Base-by-base conservation (phyloP, 1,140 invertebrate genomes). In the Leucophenga varia region DNA sequence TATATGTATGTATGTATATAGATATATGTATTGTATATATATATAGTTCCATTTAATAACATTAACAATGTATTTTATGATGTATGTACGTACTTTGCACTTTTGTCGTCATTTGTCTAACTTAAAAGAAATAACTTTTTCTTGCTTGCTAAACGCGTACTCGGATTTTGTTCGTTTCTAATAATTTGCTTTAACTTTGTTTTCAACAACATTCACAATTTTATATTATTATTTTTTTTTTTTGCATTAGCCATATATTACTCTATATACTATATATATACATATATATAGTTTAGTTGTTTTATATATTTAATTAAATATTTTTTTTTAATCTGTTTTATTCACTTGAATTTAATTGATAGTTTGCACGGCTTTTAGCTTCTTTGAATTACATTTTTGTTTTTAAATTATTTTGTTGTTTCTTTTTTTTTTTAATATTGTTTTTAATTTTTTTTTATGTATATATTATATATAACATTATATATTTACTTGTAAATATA, bases 391-490 rank as follows among this genome's bases (percentile, higher is more conserved):
- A 20, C 10, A 20, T 38, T 18, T 16, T 18, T 16, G 19, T 18
- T 9, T 18, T 10, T 28, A 25, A 31, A 42, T 42, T 19, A n/a
- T 19, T 41, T 18, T 42, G 16, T 18, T 36, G 49, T 34, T 43
- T 49, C 34, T 47, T 35, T 54, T 49, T 57, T 8, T 53, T 25
- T 38, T 57, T 61, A 14, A 7, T 22, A 5, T 13, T 39, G n/a
- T 39, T 22, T n/a, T 13, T 40, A 4, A 25, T 28, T 28, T 25
- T 25, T 31, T 13, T n/a, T 37, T 28, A 14, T 31, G 3, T 45
- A 28, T 38, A n/a, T 39, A 8, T 14, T 19, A 39, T 40, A 44
- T 43, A 17, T 20, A 44, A 17, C 21, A 30, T 18, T 36, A 19
- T 47, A 47, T 21, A 20, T 47, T 13, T 40, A 3, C 17, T 12